Evolutionary conservation across 2,797 vertebrate species (phyloP), one percentile per base, ranked within the genome.

Genomic region (Alauda arvensis): DNA sequence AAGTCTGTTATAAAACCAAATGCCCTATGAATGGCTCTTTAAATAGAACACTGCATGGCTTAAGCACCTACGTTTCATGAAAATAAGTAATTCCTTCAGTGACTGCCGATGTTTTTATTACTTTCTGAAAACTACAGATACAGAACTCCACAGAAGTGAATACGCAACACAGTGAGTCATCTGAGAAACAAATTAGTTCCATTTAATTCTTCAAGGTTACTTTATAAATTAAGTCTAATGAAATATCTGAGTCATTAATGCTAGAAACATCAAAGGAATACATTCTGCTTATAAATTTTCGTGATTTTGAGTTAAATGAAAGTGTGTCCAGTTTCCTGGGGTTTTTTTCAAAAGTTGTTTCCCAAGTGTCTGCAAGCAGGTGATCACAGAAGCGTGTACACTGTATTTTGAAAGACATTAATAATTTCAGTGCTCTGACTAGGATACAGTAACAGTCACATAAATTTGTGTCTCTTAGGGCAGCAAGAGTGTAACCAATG

Each of bases 171-270:
- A 66, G 16, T 80, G 70, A 81, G 84, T 87, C 85, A 85, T 65
- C 62, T 34, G 10, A 83, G 48, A n/a, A 92, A 88, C 51, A 83
- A 85, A 88, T 85, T 55, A 90, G 46, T 67, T 92, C 48, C 46
- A 80, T 77, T 86, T 85, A 91, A 80, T 93, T 89, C 67, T 85
- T 90, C 46, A 70, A 79, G 46, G 42, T 63, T 87, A 56, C 29
- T 74, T 81, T 51, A 89, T 31, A 83, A 91, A 91, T 81, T 60
- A 85, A 81, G 43, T 72, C 56, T 85, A 69, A 91, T 62, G 39
- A 85, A 67, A 88, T 26, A 19, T 45, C 62, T 25, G 34, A 69
- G 67, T 69, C 74, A 91, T 26, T 72, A 83, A 62, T 26, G 29
- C 74, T 48, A 78, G 52, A 78, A 85, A 83, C 0, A 0, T 68